A percentile compares a stretch with the other conserved stretches of the same genome.
phyloP scores from a whole-genome alignment of 2,797 vertebrate genomes.

The Syngnathus rostellatus region DNA sequence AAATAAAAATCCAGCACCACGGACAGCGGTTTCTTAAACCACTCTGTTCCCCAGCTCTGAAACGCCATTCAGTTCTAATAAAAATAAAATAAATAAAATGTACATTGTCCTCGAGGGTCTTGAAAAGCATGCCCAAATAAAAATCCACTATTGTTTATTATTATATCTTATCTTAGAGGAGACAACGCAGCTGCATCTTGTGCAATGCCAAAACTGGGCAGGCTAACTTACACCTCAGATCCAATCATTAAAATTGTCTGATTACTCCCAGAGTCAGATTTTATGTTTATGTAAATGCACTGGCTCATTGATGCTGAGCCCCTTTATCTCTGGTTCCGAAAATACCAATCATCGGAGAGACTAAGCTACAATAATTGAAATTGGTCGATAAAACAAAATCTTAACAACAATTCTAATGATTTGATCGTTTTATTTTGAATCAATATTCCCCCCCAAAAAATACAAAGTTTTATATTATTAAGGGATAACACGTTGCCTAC shows the following conservation, averaged over 20 bases:
- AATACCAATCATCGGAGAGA: not conserved
- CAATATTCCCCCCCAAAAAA: no score
- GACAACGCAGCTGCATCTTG: no score
- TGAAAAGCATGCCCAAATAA: no score
- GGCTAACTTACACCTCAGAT: not conserved
- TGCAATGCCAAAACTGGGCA: not conserved
- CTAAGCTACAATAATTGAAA: not conserved
- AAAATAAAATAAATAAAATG: no score
- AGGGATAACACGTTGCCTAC: not conserved
- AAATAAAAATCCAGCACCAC: no score
- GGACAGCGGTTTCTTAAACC: no score
- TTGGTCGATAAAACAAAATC: not conserved
- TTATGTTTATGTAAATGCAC: not conserved
- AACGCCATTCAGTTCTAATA: no score
- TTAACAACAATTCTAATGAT: not conserved
- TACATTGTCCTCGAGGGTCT: no score
- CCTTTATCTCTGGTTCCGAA: not conserved
- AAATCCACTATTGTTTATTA: no score
- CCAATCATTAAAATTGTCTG: not conserved
- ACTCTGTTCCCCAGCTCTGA: no score
- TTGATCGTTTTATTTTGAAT: not conserved
- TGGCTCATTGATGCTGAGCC: not conserved
- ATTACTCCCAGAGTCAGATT: not conserved
- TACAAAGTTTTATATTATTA: not conserved
- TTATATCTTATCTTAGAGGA: no score